Evolutionary conservation across 2,113 vertebrate species (phyloP), one percentile per base, ranked within the genome.

Genomic region (Plecturocebus donacophilus): DNA sequence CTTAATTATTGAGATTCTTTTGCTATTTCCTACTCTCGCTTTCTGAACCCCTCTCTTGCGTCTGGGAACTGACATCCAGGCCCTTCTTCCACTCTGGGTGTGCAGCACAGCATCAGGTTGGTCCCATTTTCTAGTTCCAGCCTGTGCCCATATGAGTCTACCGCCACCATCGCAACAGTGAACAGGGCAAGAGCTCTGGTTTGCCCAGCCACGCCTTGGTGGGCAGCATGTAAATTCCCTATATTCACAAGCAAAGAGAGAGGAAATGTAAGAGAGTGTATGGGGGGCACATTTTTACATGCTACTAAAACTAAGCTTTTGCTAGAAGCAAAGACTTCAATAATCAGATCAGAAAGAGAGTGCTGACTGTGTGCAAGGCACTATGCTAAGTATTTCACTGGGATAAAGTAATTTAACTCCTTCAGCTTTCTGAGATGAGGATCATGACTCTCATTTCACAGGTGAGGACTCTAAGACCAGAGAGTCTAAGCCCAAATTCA

Each of bases 181-280:
- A 49, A 2, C 21, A 85, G 8, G 20, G n/a, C 8, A 11, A 88
- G 25, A 7, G 8, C 21, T 68, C 12, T 54, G 58, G 66, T 20
- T 70, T 77, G n/a, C 27, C 68, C 4, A 9, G 6, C 4, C 8
- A 2, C 0, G 23, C 38, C 25, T 70, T 56, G 35, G 25, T 2
- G 42, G 86, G 32, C 52, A 56, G 76, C 12, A 21, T 27, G 14
- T 13, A 58, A 73, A 42, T 17, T 35, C 13, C 35, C 64, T 54
- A 8, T 3, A 1, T 32, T 77, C 54, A 54, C 10, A 73, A 47
- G 70, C 52, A 25, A 32, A 73, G 38, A 82, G 12, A 85, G 47
- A 81, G 42, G 25, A 71, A 83, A 61, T 45, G 5, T 19, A 12
- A 35, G 85, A 32, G 21, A 81, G 71, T 14, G 64, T 23, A 70